Percentiles rank a stretch among this genome's conserved stretches.
Evolutionary conservation across 1,140 invertebrate genomes (phyloP).

Genomic region (Cataglyphis hispanica): DNA sequence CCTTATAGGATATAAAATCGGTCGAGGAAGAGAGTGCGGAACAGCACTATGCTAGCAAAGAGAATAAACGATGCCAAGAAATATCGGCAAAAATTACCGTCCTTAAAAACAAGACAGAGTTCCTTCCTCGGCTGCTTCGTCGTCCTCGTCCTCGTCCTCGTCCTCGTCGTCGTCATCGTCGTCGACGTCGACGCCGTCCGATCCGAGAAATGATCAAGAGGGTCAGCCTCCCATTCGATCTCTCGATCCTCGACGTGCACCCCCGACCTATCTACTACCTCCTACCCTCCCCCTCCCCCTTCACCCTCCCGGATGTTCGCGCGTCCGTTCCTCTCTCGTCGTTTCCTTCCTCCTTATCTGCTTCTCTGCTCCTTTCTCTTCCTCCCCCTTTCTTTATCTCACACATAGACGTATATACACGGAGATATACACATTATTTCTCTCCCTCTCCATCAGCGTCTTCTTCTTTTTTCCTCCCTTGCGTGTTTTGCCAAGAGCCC

Average conservation of each 20-base stretch:
- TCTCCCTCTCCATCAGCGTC: constrained; percentile 41
- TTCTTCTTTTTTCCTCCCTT: constrained; percentile 74
- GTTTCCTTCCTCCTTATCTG: constrained; percentile 73
- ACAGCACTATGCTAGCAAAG: constrained; percentile 35
- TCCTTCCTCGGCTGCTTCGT: constrained; percentile 25
- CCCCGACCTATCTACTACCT: constrained; percentile 24
- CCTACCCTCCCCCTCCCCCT: background rate
- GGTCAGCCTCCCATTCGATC: constrained; percentile 54
- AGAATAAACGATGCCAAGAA: constrained; percentile 58
- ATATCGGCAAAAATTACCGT: constrained; percentile 59
- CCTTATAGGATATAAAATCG: constrained; percentile 24
- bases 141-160: background rate
- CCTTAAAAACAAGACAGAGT: constrained; percentile 44
- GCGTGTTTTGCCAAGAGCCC: constrained; percentile 82
- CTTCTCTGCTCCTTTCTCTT: constrained; percentile 64
- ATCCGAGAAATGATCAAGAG: constrained; percentile 45
- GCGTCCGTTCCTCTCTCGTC: constrained; percentile 52
- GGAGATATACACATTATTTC: constrained; percentile 58
- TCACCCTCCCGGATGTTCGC: constrained; percentile 45
- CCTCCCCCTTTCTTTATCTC: constrained; percentile 42
- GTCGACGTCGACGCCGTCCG: background rate
- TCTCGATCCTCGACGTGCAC: constrained; percentile 73
- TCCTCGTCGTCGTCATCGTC: background rate
- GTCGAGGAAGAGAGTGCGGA: constrained; percentile 6
- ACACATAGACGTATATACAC: constrained; percentile 13